Conservation (phyloP, 2,888 invertebrate species). For the Molanna angustata region DNA sequence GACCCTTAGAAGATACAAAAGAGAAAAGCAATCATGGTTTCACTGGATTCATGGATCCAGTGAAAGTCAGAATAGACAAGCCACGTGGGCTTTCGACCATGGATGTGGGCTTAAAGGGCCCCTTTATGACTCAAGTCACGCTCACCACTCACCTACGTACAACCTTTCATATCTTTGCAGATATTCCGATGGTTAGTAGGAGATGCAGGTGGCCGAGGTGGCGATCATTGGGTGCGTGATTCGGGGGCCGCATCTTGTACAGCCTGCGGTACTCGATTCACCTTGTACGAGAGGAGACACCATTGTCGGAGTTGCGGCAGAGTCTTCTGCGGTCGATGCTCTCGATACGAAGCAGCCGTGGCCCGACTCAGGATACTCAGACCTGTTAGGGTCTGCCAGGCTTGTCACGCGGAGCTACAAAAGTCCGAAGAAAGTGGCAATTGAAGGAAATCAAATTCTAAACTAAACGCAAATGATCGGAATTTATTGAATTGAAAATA, state of each 20-base stretch:
- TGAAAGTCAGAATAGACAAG: no score
- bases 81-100: no score
- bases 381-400: constrained; percentile 94
- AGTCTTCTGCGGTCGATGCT: constrained; percentile 96
- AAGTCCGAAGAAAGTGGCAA: constrained; percentile 20
- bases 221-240: constrained; percentile 96
- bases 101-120: no score
- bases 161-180: constrained; percentile 35
- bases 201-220: constrained; percentile 76
- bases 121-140: no score
- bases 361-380: constrained; percentile 87
- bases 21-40: no score
- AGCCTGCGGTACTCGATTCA: constrained; percentile 77
- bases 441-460: neutral
- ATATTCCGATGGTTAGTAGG: constrained; percentile 81
- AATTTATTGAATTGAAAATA: no score
- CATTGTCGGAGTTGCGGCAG: constrained; percentile 98
- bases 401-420: constrained; percentile 69
- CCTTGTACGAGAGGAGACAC: constrained; percentile 90
- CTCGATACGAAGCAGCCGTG: constrained; percentile 95
- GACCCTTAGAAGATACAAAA: no score
- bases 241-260: constrained; percentile 91
- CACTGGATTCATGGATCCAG: no score
- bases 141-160: no score
- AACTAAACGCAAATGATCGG: neutral